Percentiles rank a stretch among this genome's conserved stretches.
phyloP scores from a whole-genome alignment of 2,113 vertebrate species.

The Cavia porcellus region DNA sequence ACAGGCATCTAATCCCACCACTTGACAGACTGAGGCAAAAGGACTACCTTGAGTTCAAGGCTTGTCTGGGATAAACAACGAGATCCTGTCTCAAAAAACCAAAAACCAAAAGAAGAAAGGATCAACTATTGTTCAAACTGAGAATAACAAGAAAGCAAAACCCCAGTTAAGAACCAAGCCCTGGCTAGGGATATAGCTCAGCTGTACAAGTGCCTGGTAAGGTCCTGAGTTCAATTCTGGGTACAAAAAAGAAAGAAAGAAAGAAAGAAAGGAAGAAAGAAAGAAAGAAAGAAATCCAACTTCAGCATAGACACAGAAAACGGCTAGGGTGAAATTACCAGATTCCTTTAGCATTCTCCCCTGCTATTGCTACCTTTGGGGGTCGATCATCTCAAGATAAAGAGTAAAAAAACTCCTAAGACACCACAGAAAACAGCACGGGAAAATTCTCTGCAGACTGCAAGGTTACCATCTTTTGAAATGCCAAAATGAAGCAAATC shows the following conservation, averaged over 20 bases:
- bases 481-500: constrained; percentile 16
- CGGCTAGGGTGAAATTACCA: neutral
- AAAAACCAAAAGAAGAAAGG: neutral
- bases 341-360: neutral
- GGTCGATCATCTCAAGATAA: neutral
- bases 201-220: too few species aligned
- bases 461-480: constrained; percentile 16
- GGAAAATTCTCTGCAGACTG: neutral
- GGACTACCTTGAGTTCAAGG: neutral
- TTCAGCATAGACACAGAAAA: neutral
- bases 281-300: neutral
- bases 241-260: too few species aligned
- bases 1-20: neutral
- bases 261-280: too few species aligned
- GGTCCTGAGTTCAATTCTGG: too few species aligned
- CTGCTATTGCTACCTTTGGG: neutral
- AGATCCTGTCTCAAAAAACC: neutral
- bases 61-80: neutral
- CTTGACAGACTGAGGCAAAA: neutral
- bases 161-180: neutral
- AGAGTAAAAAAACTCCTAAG: neutral
- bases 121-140: neutral
- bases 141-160: constrained; percentile 49
- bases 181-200: too few species aligned
- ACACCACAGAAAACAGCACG: neutral